Evolutionary conservation across 2,113 vertebrate genomes (phyloP), one percentile per base, ranked within the genome.

Genomic region (Artemisiospiza belli): DNA sequence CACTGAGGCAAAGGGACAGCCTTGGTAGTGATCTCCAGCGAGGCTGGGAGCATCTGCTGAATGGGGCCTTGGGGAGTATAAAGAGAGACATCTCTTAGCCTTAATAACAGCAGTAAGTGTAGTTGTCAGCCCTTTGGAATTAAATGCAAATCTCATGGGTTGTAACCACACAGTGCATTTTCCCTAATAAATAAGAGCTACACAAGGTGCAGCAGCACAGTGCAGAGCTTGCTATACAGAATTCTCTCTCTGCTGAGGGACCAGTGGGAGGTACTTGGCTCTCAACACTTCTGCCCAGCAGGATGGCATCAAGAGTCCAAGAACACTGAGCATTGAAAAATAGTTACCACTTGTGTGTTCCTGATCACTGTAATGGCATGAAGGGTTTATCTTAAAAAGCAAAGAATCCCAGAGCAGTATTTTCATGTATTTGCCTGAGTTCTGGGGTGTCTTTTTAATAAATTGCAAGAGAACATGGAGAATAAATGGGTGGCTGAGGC

Each of bases 401-500:
- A 49, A 64, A 82, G 27, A 77, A 52, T 51, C 13, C 43, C 6
- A 59, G 74, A 66, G 11, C 23, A 23, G 8, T 41, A 4, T 92
- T 90, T 83, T 49, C 33, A 8, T 30, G 11, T 39, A 2, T 66
- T 88, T 73, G 22, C 21, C 9, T 0, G 1, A 0, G 2, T 30
- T 64, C 12, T 83, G 0, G 11, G 5, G 7, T 16, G 8, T 3
- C 30, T 76, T 39, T 35, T 27, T 1, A 57, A 27, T 5, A 10
- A n/a, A 55, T 67, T 55, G 12, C 10, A 9, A 44, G 27, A 30
- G 59, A 69, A 28, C 0, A 0, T 5, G 6, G 22, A 30, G 37
- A 57, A 78, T 93, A 51, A 77, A 30, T 89, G 61, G 75, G 74
- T 85, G 80, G 6, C 95, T 97, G 96, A 93, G 87, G 97, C 54